Evolutionary conservation across 2,888 invertebrate genomes (phyloP).

Genomic region (Pachymerium ferrugineum): DNA sequence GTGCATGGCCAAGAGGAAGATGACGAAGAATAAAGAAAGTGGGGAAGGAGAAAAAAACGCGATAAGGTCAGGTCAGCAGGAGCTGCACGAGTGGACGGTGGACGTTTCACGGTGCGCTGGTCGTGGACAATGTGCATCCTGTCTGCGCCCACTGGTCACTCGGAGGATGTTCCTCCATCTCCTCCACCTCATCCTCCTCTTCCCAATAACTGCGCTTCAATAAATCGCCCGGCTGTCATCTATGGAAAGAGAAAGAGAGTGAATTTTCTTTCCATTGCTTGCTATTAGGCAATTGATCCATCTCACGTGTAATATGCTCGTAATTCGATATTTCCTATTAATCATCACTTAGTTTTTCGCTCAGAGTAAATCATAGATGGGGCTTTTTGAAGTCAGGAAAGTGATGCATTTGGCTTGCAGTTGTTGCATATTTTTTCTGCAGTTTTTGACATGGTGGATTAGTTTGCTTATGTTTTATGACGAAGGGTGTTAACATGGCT

Average conservation of each 20-base stretch:
- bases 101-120: constrained; percentile 15
- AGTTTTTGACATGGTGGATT: no score
- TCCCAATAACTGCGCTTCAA: constrained; percentile 23
- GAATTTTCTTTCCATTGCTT: constrained; percentile 21
- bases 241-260: constrained; percentile 9
- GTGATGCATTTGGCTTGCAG: no score
- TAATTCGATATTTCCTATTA: constrained; percentile 18
- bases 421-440: no score
- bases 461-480: no score
- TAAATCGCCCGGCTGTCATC: constrained; percentile 19
- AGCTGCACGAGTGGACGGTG: constrained; percentile 18
- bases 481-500: no score
- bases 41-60: neutral
- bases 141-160: constrained; percentile 23
- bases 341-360: neutral
- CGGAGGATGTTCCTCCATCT: constrained; percentile 16
- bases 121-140: constrained; percentile 25
- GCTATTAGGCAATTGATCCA: constrained; percentile 17
- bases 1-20: constrained; percentile 21
- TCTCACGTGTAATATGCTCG: constrained; percentile 18
- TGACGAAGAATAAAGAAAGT: neutral
- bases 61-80: constrained; percentile 18
- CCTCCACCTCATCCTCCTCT: constrained; percentile 15
- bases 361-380: neutral
- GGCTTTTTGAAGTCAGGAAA: no score